phyloP scores from a whole-genome alignment of 2,888 invertebrate species.

The Balanococcus diminutus region DNA sequence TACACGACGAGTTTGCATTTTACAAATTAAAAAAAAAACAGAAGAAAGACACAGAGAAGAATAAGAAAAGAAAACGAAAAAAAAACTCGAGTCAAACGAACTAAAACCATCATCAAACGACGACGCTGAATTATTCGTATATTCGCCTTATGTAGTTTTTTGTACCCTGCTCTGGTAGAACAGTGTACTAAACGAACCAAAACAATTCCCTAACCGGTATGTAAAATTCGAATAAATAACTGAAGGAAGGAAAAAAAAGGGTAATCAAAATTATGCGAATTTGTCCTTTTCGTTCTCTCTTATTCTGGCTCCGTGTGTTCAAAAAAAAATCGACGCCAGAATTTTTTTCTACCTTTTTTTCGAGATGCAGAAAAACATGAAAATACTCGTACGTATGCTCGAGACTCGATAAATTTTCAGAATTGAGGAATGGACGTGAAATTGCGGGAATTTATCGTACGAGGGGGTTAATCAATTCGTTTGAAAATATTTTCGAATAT shows the following conservation, averaged over 20 bases:
- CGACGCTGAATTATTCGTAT: not conserved
- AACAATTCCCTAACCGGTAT: constrained; percentile 11
- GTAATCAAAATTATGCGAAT: not conserved
- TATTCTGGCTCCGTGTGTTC: not conserved
- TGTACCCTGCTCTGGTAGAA: not conserved
- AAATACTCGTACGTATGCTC: not conserved
- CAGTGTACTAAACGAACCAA: not conserved
- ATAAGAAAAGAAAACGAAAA: not conserved
- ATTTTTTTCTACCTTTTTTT: not conserved
- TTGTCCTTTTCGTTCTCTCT: not conserved
- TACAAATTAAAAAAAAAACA: not conserved
- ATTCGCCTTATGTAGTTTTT: not conserved
- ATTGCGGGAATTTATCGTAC: too few relatives aligned
- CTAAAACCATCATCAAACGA: not conserved
- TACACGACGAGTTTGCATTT: not conserved
- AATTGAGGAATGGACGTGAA: too few relatives aligned
- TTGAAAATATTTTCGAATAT: too few relatives aligned
- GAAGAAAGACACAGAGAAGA: not conserved
- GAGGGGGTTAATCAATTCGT: too few relatives aligned
- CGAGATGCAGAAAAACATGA: not conserved
- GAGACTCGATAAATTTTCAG: not conserved
- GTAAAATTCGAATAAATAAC: not conserved
- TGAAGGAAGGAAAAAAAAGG: not conserved
- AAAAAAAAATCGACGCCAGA: not conserved
- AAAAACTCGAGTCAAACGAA: not conserved